These are phyloP conservation scores for Sesia apiformis DNA, from an alignment of 2,888 invertebrate species.

Conservation along the genomic window DNA sequence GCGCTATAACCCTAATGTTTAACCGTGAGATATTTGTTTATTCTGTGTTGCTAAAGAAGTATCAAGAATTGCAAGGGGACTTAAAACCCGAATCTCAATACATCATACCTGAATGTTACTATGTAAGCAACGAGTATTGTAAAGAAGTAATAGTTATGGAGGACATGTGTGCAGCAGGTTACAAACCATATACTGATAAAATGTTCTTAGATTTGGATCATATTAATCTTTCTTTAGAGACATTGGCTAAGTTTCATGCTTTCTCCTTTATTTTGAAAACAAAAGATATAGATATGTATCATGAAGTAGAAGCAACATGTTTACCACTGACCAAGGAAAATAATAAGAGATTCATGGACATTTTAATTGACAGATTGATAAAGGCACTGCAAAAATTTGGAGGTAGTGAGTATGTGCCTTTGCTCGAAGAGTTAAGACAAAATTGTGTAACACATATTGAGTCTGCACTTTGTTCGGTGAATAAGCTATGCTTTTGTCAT, in stretches of 20 bases:
- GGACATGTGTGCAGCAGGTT: slow-evolving; percentile 44
- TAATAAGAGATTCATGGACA: slow-evolving; percentile 43
- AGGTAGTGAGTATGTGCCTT: slow-evolving; percentile 27
- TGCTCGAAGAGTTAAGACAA: slow-evolving; percentile 28
- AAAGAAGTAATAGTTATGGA: slow-evolving; percentile 49
- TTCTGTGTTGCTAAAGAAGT: slow-evolving; percentile 31
- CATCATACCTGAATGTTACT: slow-evolving; percentile 43
- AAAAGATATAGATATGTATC: slow-evolving; percentile 22
- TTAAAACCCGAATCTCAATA: slow-evolving; percentile 14
- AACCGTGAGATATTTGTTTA: slow-evolving; percentile 52
- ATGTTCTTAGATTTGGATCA: slow-evolving; percentile 47
- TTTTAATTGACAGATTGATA: slow-evolving; percentile 43
- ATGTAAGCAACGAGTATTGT: slow-evolving; percentile 36
- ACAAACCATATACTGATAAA: slow-evolving; percentile 29
- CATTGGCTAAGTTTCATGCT: slow-evolving; percentile 50
- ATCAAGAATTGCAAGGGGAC: slow-evolving; percentile 26
- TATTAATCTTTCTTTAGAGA: slow-evolving; percentile 31
- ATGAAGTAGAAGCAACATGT: slow-evolving; percentile 32
- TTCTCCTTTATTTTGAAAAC: slow-evolving; percentile 44
- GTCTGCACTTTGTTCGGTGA: slow-evolving; percentile 19
- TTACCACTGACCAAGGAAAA: slow-evolving; percentile 34
- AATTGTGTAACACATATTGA: slow-evolving; percentile 33
- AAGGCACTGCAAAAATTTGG: slow-evolving; percentile 42
- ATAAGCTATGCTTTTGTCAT: slow-evolving; percentile 46
- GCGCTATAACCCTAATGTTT: slow-evolving; percentile 51